Evolutionary conservation across 2,888 invertebrate species (phyloP), one percentile per base, ranked within the genome.

Genomic region (Elmis aenea): DNA sequence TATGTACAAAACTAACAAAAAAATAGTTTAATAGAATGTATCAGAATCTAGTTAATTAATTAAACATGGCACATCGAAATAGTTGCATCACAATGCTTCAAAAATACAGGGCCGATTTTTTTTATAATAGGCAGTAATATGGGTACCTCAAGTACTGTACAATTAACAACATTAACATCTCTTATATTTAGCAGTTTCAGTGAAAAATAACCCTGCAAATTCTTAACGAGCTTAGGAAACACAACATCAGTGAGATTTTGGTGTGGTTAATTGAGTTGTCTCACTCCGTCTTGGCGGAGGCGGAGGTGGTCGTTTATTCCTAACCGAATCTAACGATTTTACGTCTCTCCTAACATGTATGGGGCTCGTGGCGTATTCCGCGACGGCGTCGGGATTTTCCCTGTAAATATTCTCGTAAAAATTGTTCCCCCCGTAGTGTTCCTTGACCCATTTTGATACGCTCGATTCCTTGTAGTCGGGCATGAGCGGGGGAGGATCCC

Each of bases 241-340:
- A 42, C 47, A 47, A 26, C 49, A 46, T 45, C 45, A 49, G 44
- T 49, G 45, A 26, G 46, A 38, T 39, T 44, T 37, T 23, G 39
- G 49, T 11, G 73, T 75, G 28, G 83, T 82, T 41, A 87, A 69
- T 54, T 86, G 86, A n/a, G 87, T 88, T n/a, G 83, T 83, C 61
- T 90, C 89, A 59, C 87, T 86, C 42, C 91, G 77, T 51, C 87
- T 86, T 1, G 91, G 90, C n/a, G 90, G 90, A 16, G 90, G 90
- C 2, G 91, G 91, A 8, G 91, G 91, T 25, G 88, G 88, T 51
- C 85, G 73, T 62, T 85, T 83, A 54, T 54, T 50, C 33, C 55
- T 55, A 2, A 50, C 44, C 39, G 30, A 46, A 22, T 42, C 50
- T 20, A 39, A 43, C 20, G 38, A 44, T 41, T 48, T 50, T 26